phyloP scores from a whole-genome alignment of 2,797 vertebrate species.

The Micromesistius poutassou region DNA sequence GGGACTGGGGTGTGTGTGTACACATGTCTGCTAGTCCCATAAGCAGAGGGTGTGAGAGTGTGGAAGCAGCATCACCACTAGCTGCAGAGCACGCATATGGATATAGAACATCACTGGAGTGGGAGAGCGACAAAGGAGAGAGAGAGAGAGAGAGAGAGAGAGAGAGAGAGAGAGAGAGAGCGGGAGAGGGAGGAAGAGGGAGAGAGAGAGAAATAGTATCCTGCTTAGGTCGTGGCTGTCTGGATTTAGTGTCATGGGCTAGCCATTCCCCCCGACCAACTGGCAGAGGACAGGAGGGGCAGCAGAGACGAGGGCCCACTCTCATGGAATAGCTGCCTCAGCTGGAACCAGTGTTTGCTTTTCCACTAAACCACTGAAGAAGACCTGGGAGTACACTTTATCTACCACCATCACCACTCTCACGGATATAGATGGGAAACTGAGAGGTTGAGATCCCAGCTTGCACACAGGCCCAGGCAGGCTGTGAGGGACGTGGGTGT shows the following conservation, averaged over 20 bases:
- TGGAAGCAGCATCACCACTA: slow-evolving; percentile 38
- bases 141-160: too few relatives aligned
- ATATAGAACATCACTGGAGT: slow-evolving; percentile 50
- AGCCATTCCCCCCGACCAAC: slow-evolving; percentile 36
- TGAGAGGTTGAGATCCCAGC: background rate
- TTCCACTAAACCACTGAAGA: background rate
- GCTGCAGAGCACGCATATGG: slow-evolving; percentile 39
- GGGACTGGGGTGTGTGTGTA: background rate
- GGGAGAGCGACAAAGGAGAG: slow-evolving; percentile 36
- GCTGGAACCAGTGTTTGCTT: slow-evolving; percentile 33
- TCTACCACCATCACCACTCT: background rate
- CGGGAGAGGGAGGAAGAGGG: too few relatives aligned
- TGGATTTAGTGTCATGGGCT: slow-evolving; percentile 47
- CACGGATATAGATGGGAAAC: background rate
- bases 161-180: too few relatives aligned
- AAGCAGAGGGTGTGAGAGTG: slow-evolving; percentile 13
- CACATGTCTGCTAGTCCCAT: background rate
- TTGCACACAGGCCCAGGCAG: background rate
- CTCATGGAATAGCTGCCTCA: slow-evolving; percentile 18
- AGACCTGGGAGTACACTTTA: background rate
- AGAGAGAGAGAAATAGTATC: slow-evolving; percentile 42
- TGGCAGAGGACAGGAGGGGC: slow-evolving; percentile 40
- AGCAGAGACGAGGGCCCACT: slow-evolving; percentile 37
- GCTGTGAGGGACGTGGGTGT: background rate
- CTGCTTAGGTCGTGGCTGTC: slow-evolving; percentile 49